Conservation (phyloP, 2,113 vertebrate species). For the Phaethornis superciliosus region DNA sequence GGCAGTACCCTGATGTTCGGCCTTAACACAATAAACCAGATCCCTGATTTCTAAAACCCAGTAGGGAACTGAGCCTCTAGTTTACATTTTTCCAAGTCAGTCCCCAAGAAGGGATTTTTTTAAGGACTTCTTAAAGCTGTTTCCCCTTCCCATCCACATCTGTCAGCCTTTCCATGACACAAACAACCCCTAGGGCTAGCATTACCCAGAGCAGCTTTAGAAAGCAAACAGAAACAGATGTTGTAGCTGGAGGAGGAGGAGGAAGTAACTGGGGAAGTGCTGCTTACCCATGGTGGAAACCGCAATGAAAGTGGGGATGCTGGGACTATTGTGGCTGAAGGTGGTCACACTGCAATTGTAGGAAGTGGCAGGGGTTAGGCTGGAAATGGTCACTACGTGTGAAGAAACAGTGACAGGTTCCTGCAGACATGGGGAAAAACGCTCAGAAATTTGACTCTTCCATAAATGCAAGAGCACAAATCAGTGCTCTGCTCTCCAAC, state of each 20-base stretch:
- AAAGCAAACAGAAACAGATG: not conserved
- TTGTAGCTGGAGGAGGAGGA: not conserved
- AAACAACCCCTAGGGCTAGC: not conserved
- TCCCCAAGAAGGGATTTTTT: not conserved
- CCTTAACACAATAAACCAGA: not conserved
- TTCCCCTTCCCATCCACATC: not conserved
- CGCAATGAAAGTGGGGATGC: constrained; percentile 82
- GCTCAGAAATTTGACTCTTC: not conserved
- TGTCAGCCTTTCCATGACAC: not conserved
- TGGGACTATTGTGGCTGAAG: constrained; percentile 90
- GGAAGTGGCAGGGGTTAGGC: constrained; percentile 83
- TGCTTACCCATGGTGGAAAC: constrained; percentile 88
- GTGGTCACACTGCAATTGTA: constrained; percentile 94
- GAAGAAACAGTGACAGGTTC: constrained; percentile 84
- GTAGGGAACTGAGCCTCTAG: not conserved
- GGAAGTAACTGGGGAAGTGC: not conserved
- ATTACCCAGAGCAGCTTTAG: not conserved
- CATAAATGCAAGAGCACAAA: not conserved
- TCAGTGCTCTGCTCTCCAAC: not conserved
- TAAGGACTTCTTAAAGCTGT: not conserved
- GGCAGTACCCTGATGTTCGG: not conserved
- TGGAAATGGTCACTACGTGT: constrained; percentile 86
- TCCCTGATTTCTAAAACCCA: not conserved
- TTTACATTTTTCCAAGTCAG: not conserved
- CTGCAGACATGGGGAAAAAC: constrained; percentile 14